These are phyloP conservation scores for Phrixothrix hirtus DNA, from an alignment of 2,888 invertebrate species.

Conservation along the genomic window DNA sequence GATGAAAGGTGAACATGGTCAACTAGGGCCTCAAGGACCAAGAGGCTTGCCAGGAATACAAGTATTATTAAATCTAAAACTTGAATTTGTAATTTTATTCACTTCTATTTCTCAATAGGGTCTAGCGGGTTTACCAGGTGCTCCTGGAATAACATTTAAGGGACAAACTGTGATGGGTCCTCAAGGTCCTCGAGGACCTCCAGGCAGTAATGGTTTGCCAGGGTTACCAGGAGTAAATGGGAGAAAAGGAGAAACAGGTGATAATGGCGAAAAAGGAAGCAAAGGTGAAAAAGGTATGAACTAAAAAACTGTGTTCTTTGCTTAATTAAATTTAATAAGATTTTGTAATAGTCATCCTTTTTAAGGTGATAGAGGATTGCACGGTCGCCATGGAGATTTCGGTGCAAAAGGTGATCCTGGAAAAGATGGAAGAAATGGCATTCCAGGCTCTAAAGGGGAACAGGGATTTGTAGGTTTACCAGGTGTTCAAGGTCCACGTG, in stretches of 20 bases:
- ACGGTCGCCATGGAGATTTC: constrained; percentile 59
- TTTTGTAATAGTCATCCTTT: too few species aligned
- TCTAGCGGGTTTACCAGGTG: not conserved
- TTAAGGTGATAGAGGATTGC: constrained; percentile 58
- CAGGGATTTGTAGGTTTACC: constrained; percentile 34
- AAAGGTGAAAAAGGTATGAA: constrained; percentile 32
- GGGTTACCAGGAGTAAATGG: constrained; percentile 36
- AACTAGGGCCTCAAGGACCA: not conserved
- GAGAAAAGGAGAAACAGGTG: constrained; percentile 52
- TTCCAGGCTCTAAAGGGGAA: constrained; percentile 49
- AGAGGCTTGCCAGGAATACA: not conserved
- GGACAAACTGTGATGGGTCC: constrained; percentile 43
- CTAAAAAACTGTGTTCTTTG: not conserved
- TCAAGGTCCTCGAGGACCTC: constrained; percentile 46
- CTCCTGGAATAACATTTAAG: not conserved
- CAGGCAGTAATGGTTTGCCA: constrained; percentile 6
- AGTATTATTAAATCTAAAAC: too few species aligned
- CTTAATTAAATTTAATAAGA: not conserved
- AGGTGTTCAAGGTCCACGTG: constrained; percentile 47
- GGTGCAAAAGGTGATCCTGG: constrained; percentile 56
- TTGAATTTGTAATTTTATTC: too few species aligned
- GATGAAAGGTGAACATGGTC: not conserved
- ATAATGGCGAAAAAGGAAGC: constrained; percentile 55
- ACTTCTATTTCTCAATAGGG: not conserved
- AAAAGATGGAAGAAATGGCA: constrained; percentile 54